Percentiles rank a stretch among this genome's conserved stretches.
These are phyloP conservation scores for Leptopilina boulardi DNA, from an alignment of 1,140 invertebrate species.

Conservation along the genomic window DNA sequence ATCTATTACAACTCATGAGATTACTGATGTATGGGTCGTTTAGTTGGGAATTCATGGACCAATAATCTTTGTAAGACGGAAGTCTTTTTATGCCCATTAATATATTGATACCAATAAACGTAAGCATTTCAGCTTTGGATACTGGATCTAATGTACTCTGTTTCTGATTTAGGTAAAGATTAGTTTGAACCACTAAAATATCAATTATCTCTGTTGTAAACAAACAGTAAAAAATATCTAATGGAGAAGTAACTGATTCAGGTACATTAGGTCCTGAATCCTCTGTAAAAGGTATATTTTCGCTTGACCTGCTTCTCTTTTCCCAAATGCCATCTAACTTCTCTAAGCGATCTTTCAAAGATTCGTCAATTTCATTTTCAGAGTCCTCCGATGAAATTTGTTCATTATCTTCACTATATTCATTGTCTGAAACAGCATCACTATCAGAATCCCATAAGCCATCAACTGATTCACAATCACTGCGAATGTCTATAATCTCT, in stretches of 20 bases:
- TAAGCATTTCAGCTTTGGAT: constrained; percentile 27
- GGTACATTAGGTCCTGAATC: constrained; percentile 34
- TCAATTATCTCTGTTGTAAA: constrained; percentile 30
- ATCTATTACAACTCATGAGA: neutral
- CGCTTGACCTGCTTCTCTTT: constrained; percentile 13
- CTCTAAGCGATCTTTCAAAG: constrained; percentile 30
- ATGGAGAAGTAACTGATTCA: constrained; percentile 8
- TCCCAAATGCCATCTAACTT: constrained; percentile 39
- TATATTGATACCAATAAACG: constrained; percentile 34
- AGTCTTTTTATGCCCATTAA: constrained; percentile 11
- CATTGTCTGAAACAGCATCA: too few species aligned
- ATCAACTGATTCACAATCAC: too few species aligned
- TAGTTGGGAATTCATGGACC: constrained; percentile 1
- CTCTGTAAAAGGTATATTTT: constrained; percentile 26
- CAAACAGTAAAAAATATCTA: constrained; percentile 29
- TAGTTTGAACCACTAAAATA: constrained; percentile 30
- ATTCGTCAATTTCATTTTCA: constrained; percentile 13
- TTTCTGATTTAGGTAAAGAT: constrained; percentile 29
- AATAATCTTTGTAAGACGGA: neutral
- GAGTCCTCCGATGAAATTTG: too few species aligned
- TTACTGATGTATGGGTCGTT: neutral
- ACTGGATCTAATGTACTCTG: constrained; percentile 23
- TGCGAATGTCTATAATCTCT: too few species aligned
- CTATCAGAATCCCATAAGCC: too few species aligned
- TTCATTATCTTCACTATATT: too few species aligned